phyloP scores from a whole-genome alignment of 2,113 vertebrate species.

The Channa argus region DNA sequence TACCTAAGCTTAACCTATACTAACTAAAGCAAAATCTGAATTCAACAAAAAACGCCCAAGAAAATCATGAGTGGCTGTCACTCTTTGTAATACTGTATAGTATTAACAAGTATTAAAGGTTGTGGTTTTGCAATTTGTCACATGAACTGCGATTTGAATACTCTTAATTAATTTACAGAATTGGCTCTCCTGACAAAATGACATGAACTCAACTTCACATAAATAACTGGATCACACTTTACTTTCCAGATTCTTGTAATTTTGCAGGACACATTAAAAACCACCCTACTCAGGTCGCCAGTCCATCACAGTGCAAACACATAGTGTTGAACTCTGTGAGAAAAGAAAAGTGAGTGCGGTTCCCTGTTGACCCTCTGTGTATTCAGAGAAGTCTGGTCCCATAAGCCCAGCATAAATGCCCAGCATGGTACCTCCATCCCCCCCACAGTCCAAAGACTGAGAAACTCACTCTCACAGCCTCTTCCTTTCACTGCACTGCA shows the following conservation, averaged over 20 bases:
- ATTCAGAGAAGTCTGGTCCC: conserved; percentile 65
- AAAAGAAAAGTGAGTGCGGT: conserved; percentile 70
- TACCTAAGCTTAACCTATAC: too few relatives aligned
- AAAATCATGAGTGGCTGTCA: too few relatives aligned
- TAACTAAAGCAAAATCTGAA: too few relatives aligned
- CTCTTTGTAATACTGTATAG: too few relatives aligned
- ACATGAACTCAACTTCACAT: too few relatives aligned
- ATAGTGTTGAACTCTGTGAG: conserved; percentile 36
- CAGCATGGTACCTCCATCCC: conserved; percentile 71
- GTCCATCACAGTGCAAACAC: conserved; percentile 43
- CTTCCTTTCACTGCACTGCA: conserved; percentile 61
- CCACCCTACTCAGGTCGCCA: conserved; percentile 43
- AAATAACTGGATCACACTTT: not conserved
- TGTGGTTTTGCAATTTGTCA: too few relatives aligned
- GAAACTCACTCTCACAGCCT: conserved; percentile 63
- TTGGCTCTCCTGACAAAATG: not conserved
- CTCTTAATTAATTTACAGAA: not conserved
- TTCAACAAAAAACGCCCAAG: too few relatives aligned
- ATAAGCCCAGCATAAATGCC: conserved; percentile 70
- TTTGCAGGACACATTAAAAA: conserved; percentile 6
- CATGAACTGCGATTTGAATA: too few relatives aligned
- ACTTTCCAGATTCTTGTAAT: not conserved
- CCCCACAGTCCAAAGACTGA: conserved; percentile 51
- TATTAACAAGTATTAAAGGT: too few relatives aligned
- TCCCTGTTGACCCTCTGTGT: conserved; percentile 64